These are phyloP conservation scores for Ericerus pela DNA, from an alignment of 1,140 invertebrate species.

Conservation along the genomic window DNA sequence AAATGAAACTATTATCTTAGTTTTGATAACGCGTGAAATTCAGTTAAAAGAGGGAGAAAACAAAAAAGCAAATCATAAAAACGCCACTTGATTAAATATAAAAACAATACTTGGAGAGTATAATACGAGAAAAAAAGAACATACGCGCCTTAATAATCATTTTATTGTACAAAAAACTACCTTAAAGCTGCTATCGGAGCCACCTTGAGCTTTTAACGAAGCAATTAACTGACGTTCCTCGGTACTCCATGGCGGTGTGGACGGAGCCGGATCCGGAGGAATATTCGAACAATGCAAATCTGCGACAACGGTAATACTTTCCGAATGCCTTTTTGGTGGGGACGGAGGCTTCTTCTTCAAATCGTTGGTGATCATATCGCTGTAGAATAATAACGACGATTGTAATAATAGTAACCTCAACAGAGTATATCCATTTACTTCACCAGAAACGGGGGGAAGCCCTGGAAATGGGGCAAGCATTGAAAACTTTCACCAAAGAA, in stretches of 20 bases:
- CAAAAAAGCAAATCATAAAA: too few relatives aligned
- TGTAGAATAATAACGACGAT: too few relatives aligned
- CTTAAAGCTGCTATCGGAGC: constrained; percentile 74
- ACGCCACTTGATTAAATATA: too few relatives aligned
- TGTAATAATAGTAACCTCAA: too few relatives aligned
- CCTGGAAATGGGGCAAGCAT: too few relatives aligned
- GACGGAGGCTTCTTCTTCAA: constrained; percentile 44
- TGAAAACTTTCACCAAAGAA: too few relatives aligned
- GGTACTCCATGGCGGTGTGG: neutral
- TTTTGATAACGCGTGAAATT: neutral
- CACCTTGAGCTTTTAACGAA: constrained; percentile 45
- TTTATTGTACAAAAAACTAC: constrained; percentile 33
- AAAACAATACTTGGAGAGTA: too few relatives aligned
- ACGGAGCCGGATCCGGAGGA: constrained; percentile 35
- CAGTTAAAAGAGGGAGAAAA: neutral
- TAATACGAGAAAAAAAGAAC: too few relatives aligned
- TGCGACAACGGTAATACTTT: constrained; percentile 26
- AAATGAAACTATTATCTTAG: neutral
- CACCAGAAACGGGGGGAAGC: too few relatives aligned
- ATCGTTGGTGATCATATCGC: too few relatives aligned
- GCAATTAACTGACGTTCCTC: constrained; percentile 42
- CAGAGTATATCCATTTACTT: too few relatives aligned
- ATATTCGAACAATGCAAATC: constrained; percentile 29
- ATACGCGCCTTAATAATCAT: too few relatives aligned
- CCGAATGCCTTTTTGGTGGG: constrained; percentile 58